phyloP scores from a whole-genome alignment of 2,113 vertebrate genomes.

The Calidris pygmaea region DNA sequence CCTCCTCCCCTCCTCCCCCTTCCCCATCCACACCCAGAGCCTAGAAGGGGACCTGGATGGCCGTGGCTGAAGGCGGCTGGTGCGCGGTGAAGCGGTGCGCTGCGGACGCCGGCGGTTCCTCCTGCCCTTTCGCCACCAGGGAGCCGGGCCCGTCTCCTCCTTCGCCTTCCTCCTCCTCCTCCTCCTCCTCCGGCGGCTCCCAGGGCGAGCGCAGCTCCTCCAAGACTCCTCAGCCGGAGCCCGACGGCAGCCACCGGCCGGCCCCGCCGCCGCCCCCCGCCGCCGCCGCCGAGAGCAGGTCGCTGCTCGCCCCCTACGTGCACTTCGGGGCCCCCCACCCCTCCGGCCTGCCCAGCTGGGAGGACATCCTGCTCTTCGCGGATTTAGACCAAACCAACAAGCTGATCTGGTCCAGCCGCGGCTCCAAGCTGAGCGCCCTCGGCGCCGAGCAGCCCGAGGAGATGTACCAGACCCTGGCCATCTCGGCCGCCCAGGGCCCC shows the following conservation, averaged over 20 bases:
- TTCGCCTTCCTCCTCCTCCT: conserved; percentile 74
- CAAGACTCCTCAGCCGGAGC: conserved; percentile 60
- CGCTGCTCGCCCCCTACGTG: conserved; percentile 73
- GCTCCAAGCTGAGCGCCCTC: conserved; percentile 85
- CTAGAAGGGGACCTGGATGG: conserved; percentile 87
- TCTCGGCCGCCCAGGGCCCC: conserved; percentile 86
- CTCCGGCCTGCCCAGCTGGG: conserved; percentile 77
- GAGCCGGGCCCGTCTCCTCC: conserved; percentile 73
- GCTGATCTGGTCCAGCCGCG: conserved; percentile 87
- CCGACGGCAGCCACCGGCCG: conserved; percentile 48
- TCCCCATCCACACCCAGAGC: conserved; percentile 41
- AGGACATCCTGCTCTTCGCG: conserved; percentile 92
- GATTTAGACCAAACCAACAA: conserved; percentile 93
- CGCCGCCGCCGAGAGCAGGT: conserved; percentile 36
- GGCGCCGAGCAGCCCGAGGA: conserved; percentile 79
- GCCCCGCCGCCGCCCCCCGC: conserved; percentile 10
- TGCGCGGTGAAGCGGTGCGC: conserved; percentile 90
- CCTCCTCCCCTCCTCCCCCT: background rate
- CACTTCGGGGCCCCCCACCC: conserved; percentile 80
- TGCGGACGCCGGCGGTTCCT: conserved; percentile 80
- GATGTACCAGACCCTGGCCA: conserved; percentile 96
- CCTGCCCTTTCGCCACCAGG: conserved; percentile 79
- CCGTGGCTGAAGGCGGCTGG: conserved; percentile 94
- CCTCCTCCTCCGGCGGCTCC: conserved; percentile 29
- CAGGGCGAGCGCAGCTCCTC: conserved; percentile 60